Base-by-base conservation (phyloP, 2,113 vertebrate genomes). In the Centropristis striata region DNA sequence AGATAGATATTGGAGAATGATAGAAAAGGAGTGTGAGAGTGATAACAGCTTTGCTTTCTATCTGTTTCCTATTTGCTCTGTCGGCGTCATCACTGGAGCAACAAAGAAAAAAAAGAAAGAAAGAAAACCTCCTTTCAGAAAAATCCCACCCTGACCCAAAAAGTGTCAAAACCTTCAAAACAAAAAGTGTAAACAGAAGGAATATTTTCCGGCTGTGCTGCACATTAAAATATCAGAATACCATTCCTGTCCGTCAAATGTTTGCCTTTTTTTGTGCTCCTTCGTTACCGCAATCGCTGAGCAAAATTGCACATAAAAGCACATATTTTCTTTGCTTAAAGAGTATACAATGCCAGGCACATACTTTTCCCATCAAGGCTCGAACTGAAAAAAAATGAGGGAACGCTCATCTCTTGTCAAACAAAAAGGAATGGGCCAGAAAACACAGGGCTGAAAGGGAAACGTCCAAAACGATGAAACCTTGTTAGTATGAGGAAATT, bases 401-500 rank as follows among this genome's bases (percentile, higher is more conserved):
- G 32, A 78, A 67, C 50, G 32, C 73, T 86, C 84, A 81, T 88
- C 83, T 85, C 79, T 84, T 86, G 78, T 89, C 87, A 90, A 88
- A 92, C 87, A 90, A 82, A 32, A 79, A 75, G 81, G 75, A 78
- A 63, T 16, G 50, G 77, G 81, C 78, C 78, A 84, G 83, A 84
- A 88, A 89, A 84, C 69, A 63, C 71, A 63, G 72, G 42, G 81
- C 74, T 64, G 28, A 77, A 65, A 65, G 81, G 70, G 84, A 88
- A 85, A 86, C 85, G 65, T 88, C 88, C 80, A 75, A 91, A 85
- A 70, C 44, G 81, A 89, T 90, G 88, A 89, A 87, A 75, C 59
- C 69, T 78, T 70, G 79, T 87, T 86, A 47, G 86, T 80, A 60
- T 68, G 78, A 80, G 84, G 78, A 85, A 84, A 86, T 86, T 0